Base-by-base conservation (phyloP, 2,888 invertebrate species). In the Drosophila dives region DNA sequence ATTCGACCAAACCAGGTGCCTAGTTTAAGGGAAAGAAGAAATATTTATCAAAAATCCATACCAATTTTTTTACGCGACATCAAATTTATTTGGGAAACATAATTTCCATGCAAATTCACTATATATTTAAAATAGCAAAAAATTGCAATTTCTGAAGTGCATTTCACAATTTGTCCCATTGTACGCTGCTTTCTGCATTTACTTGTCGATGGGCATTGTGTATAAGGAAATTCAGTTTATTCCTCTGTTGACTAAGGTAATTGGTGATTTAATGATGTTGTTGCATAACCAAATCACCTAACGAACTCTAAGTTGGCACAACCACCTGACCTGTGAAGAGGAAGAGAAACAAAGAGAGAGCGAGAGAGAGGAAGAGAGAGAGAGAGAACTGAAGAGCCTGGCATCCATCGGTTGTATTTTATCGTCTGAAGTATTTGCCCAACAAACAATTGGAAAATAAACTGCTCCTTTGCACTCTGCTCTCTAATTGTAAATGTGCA, bases 231-330 rank as follows among this genome's bases (percentile, higher is more conserved):
- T 89, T 89, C 70, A 83, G 79, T 88, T 87, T 84, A 85, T 86
- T 82, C 73, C 84, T 86, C 83, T 86, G 86, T 86, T 86, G 86
- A 86, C 86, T 86, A 77, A 86, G 86, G 86, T 87, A 87, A 87
- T 86, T 86, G 86, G 84, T 86, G 86, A 86, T 86, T 86, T 87
- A 86, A 86, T 86, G 86, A 86, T 86, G 86, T 87, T 86, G 86
- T 86, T 86, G 88, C 86, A 86, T 86, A 86, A 87, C 86, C 86
- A 87, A 86, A 86, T 86, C 86, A 86, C 86, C 86, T 86, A 87
- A 86, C 86, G 86, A 86, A 86, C 72, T 77, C 81, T 54, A 80
- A 80, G 69, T 48, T 58, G 66, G 64, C 61, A 64, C 49, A 59
- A 29, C 29, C 66, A 48, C 26, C 11, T 36, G 23, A 26, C 23